A percentile compares a stretch with the other conserved stretches of the same genome.
phyloP scores from a whole-genome alignment of 2,888 invertebrate species.

The Pterostichus madidus region DNA sequence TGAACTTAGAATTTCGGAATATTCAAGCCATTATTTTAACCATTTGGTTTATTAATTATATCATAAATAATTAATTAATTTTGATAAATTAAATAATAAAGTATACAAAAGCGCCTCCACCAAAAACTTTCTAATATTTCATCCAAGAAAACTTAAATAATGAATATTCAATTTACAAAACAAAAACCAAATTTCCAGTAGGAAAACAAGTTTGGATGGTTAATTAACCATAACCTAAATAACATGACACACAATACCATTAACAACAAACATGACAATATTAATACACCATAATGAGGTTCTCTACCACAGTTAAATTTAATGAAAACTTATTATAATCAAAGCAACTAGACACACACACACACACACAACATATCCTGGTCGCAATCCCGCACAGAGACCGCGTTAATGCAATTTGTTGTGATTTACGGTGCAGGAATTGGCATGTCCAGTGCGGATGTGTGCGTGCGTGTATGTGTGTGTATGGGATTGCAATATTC shows the following conservation, averaged over 20 bases:
- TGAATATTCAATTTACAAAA: background rate
- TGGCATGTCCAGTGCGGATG: conserved; percentile 29
- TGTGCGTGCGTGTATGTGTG: background rate
- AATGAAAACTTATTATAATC: conserved; percentile 53
- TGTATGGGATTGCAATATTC: conserved; percentile 48
- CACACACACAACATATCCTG: conserved; percentile 17
- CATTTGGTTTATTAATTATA: too few relatives aligned
- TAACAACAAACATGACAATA: conserved; percentile 37
- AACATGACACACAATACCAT: conserved; percentile 32
- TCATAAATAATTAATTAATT: too few relatives aligned
- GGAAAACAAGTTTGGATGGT: conserved; percentile 26
- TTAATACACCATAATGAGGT: conserved; percentile 43
- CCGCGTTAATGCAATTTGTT: conserved; percentile 48
- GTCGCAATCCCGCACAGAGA: background rate
- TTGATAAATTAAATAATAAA: too few relatives aligned
- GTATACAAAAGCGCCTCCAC: too few relatives aligned
- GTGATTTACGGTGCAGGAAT: conserved; percentile 49
- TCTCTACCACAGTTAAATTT: conserved; percentile 40
- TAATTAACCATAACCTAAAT: conserved; percentile 49
- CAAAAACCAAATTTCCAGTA: background rate
- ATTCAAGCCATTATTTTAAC: too few relatives aligned
- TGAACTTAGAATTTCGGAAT: too few relatives aligned
- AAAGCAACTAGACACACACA: conserved; percentile 41
- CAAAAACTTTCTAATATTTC: too few relatives aligned
- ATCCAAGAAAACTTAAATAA: too few relatives aligned